Base-by-base conservation (phyloP, 2,888 invertebrate species). In the Schizotus pectinicornis region DNA sequence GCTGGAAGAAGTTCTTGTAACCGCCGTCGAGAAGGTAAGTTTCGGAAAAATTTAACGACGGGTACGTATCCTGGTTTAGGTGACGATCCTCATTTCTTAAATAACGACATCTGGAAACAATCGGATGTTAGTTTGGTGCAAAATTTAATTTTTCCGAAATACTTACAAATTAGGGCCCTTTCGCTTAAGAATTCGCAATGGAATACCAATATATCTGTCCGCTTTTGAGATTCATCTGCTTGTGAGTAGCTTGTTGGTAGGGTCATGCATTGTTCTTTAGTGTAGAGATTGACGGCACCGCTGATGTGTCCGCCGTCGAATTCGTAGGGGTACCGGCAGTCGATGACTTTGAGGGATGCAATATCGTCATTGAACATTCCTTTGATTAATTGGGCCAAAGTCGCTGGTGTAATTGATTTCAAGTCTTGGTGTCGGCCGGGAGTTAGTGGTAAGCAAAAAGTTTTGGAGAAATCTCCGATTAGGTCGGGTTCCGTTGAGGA, bases 151-250 rank as follows among this genome's bases (percentile, higher is more conserved):
- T 33, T 48, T 13, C 39, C n/a, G 22, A 65, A n/a, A n/a, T n/a
- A 86, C 91, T 90, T 83, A 95, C 89, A 98, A 82, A 70, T 89
- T 92, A 0, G 98, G 98, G 1, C 96, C 98, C 98, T 85, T 80
- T 98, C 94, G 54, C 94, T 90, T 0, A 97, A 97, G 83, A 97
- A 99, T 80, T 99, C 98, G 81, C 99, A 99, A 79, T 99, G 98
- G 80, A 99, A 98, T 42, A 99, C 88, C 38, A 98, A 82, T 42
- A 98, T 88, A 63, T 86, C 82, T 32, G 12, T 41, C 48, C 92
- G 81, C 67, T 84, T 86, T 54, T 73, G 68, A 34, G 70, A 67
- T 6, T 68, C 67, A 14, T 41, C 69, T 68, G 68, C 50, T 46
- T 65, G 63, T 62, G 76, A 59, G 11, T 59, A 60, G 39, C 61